phyloP scores from a whole-genome alignment of 2,113 vertebrate genomes.

The Ailurus styani region DNA sequence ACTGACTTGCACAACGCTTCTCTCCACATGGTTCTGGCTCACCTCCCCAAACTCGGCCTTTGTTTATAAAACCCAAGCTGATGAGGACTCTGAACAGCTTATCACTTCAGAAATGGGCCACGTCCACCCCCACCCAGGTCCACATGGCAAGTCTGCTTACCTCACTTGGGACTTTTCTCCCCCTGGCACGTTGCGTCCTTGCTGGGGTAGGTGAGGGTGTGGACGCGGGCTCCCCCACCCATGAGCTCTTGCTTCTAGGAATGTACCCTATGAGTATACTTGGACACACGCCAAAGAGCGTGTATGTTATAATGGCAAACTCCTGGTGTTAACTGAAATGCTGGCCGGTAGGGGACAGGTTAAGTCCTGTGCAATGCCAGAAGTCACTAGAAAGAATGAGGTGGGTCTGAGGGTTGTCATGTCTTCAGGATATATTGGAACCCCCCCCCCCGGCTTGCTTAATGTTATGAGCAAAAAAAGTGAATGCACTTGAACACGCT shows the following conservation, averaged over 20 bases:
- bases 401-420: background rate
- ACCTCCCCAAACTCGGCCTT: slow-evolving; percentile 38
- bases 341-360: background rate
- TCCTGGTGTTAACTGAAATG: background rate
- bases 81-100: background rate
- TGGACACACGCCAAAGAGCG: background rate
- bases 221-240: background rate
- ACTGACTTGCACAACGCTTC: background rate
- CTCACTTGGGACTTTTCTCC: background rate
- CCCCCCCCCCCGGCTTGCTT: background rate
- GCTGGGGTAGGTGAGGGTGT: no score
- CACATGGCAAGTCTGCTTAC: background rate
- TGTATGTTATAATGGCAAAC: background rate
- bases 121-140: background rate
- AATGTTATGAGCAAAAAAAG: background rate
- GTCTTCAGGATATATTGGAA: background rate
- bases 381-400: background rate
- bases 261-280: background rate
- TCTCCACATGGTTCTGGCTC: background rate
- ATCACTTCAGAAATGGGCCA: background rate
- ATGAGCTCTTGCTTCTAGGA: background rate
- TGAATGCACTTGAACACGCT: background rate
- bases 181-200: background rate
- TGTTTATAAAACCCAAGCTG: slow-evolving; percentile 37
- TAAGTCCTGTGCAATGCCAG: background rate